Conservation (phyloP, 2,797 vertebrate genomes). For the Ataeniobius toweri region DNA sequence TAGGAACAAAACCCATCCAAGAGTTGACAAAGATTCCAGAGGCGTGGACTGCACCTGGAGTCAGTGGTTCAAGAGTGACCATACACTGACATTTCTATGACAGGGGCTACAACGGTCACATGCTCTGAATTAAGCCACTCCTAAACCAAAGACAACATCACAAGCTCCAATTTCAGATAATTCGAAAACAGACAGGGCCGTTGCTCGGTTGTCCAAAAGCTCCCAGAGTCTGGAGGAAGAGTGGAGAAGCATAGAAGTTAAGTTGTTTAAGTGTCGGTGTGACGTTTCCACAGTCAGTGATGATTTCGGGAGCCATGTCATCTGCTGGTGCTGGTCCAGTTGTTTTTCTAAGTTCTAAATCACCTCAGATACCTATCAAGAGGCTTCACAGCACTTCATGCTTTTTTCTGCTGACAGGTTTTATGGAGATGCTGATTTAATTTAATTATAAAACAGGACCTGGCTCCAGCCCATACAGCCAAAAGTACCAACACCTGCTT, state of each 20-base stretch:
- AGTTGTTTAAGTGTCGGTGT: not conserved
- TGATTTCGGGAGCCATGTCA: not conserved
- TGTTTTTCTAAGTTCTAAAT: not conserved
- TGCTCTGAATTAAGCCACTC: not conserved
- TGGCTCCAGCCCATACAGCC: not conserved
- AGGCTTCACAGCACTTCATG: not conserved
- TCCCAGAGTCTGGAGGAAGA: not conserved
- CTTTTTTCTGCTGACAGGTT: not conserved
- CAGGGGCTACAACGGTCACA: not conserved
- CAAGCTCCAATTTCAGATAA: not conserved
- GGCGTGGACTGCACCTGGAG: not conserved
- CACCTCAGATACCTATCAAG: not conserved
- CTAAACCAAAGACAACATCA: not conserved
- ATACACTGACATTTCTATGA: not conserved
- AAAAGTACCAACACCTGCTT: not conserved
- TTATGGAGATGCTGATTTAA: not conserved
- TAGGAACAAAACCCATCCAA: not conserved
- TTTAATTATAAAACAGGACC: not conserved
- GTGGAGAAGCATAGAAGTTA: not conserved
- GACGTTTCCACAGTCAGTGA: not conserved
- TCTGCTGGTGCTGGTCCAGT: not conserved
- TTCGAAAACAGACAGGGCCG: not conserved
- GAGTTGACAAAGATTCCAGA: not conserved
- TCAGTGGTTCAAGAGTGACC: not conserved
- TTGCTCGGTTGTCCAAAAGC: not conserved